A percentile compares a stretch with the other conserved stretches of the same genome.
Evolutionary conservation across 2,888 invertebrate genomes (phyloP).

Genomic region (Parnassius smintheus): DNA sequence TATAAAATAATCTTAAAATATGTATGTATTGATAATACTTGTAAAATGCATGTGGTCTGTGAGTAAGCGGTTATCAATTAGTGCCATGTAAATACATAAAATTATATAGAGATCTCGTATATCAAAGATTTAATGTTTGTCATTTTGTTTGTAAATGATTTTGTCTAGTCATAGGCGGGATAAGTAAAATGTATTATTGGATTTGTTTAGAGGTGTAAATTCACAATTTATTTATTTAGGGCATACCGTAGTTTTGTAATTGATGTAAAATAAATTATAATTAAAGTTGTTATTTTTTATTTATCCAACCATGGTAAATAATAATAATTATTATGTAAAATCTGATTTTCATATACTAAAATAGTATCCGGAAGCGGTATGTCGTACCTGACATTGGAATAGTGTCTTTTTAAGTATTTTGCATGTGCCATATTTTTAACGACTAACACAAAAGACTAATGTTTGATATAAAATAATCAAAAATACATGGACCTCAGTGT

Average conservation of each 20-base stretch:
- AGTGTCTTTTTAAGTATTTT: too few relatives aligned
- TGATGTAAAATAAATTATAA: constrained; percentile 49
- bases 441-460: too few relatives aligned
- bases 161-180: constrained; percentile 24
- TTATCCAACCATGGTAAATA: background rate
- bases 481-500: too few relatives aligned
- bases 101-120: constrained; percentile 11
- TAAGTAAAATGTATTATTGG: constrained; percentile 20
- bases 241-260: constrained; percentile 54
- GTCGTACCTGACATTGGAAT: too few relatives aligned
- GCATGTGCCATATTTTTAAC: too few relatives aligned
- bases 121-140: constrained; percentile 11
- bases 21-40: background rate
- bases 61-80: background rate
- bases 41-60: background rate
- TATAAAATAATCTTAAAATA: background rate
- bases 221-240: constrained; percentile 31
- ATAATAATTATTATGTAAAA: too few relatives aligned
- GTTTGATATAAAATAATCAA: too few relatives aligned
- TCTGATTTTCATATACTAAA: too few relatives aligned
- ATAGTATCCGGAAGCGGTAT: too few relatives aligned
- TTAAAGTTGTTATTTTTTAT: constrained; percentile 29
- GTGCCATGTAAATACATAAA: constrained; percentile 11
- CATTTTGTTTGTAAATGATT: constrained; percentile 14
- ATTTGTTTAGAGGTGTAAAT: constrained; percentile 27